Evolutionary conservation across 2,888 invertebrate species (phyloP).

Genomic region (Plemyria rubiginata): DNA sequence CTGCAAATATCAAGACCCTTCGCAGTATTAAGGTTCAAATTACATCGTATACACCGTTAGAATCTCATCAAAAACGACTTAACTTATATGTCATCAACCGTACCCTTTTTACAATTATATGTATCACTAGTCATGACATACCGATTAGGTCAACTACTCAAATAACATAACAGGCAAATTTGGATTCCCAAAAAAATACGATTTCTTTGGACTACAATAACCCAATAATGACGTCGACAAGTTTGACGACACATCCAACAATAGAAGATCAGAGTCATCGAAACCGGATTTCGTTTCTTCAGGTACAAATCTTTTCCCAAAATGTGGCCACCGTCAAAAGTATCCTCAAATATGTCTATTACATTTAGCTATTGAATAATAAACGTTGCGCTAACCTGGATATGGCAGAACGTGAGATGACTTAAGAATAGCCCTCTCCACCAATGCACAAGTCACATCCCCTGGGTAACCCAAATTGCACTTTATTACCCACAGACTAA

Average conservation of each 20-base stretch:
- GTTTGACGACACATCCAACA: constrained; percentile 16
- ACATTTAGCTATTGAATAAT: constrained; percentile 76
- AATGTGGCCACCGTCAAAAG: constrained; percentile 42
- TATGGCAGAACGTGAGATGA: constrained; percentile 68
- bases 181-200: background rate
- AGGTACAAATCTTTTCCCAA: constrained; percentile 42
- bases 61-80: background rate
- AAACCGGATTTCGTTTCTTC: constrained; percentile 28
- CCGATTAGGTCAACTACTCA: constrained; percentile 15
- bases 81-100: constrained; percentile 4
- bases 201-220: constrained; percentile 12
- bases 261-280: constrained; percentile 24
- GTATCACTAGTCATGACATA: constrained; percentile 7
- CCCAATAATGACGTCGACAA: constrained; percentile 14
- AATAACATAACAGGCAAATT: background rate
- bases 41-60: too few species aligned
- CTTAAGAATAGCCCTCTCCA: constrained; percentile 48
- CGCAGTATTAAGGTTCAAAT: too few species aligned
- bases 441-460: constrained; percentile 52
- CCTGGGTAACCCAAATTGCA: constrained; percentile 56
- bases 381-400: constrained; percentile 64
- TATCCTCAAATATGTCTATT: constrained; percentile 64
- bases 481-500: constrained; percentile 55
- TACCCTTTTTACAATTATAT: constrained; percentile 13
- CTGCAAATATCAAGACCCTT: too few species aligned